phyloP scores from a whole-genome alignment of 1,140 invertebrate species.

The Carcinoscorpius rotundicauda region DNA sequence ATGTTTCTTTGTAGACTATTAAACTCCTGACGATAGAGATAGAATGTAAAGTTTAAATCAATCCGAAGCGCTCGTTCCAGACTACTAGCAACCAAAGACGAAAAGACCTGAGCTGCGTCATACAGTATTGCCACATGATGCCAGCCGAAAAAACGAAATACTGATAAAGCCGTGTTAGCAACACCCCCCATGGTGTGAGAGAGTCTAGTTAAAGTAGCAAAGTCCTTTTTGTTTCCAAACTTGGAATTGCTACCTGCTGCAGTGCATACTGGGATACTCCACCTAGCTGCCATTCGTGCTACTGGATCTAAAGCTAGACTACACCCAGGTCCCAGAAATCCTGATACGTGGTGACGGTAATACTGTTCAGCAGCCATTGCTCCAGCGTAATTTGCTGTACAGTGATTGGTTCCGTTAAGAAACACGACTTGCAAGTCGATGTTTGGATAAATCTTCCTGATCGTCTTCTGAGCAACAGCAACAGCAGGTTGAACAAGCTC shows the following conservation, averaged over 20 bases:
- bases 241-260: constrained; percentile 1
- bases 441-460: no score
- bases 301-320: neutral
- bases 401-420: no score
- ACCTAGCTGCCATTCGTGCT: neutral
- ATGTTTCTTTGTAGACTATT: no score
- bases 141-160: constrained; percentile 6
- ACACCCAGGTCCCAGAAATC: constrained; percentile 14
- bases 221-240: constrained; percentile 12
- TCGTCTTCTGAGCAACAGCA: no score
- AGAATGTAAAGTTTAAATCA: neutral
- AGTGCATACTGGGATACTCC: neutral
- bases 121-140: constrained; percentile 11
- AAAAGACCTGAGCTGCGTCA: constrained; percentile 7
- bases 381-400: constrained; percentile 10
- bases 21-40: no score
- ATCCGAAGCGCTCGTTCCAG: neutral
- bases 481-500: no score
- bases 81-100: constrained; percentile 5
- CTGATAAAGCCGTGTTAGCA: no score
- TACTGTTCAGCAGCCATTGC: constrained; percentile 17
- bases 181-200: no score
- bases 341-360: constrained; percentile 6
- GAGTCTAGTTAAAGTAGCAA: constrained; percentile 1
- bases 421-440: no score